A percentile compares a stretch with the other conserved stretches of the same genome.
phyloP scores from a whole-genome alignment of 64 coral and sea anemone species.

The Stylophora pistillata region DNA sequence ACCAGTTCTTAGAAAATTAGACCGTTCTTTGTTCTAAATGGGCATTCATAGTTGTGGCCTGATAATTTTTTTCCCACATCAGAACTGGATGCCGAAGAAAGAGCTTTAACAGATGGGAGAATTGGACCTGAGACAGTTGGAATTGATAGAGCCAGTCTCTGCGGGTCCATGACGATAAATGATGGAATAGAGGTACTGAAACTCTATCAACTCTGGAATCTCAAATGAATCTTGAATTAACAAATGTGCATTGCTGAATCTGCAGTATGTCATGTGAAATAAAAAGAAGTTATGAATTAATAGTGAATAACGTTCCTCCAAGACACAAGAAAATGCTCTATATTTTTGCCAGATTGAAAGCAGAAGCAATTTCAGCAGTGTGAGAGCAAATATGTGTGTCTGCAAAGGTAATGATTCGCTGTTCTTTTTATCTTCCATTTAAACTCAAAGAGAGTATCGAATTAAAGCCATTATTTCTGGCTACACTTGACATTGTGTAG shows the following conservation, averaged over 20 bases:
- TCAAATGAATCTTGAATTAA: background rate
- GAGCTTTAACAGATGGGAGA: conserved; percentile 91
- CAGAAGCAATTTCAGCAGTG: conserved; percentile 97
- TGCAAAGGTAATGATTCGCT: conserved; percentile 74
- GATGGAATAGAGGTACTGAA: conserved; percentile 77
- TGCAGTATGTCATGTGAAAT: background rate
- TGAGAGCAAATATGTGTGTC: conserved; percentile 91
- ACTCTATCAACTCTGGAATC: background rate
- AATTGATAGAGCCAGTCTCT: conserved; percentile 88
- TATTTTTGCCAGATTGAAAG: conserved; percentile 83
- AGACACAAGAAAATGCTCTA: background rate
- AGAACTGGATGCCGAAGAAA: conserved; percentile 79
- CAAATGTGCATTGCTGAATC: background rate
- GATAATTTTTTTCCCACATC: background rate
- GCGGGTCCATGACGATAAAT: conserved; percentile 91
- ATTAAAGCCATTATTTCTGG: too few relatives aligned
- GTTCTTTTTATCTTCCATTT: background rate
- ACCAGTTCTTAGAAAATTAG: too few relatives aligned
- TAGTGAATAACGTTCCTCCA: background rate
- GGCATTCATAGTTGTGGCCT: background rate
- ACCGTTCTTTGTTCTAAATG: too few relatives aligned
- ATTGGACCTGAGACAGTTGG: conserved; percentile 91
- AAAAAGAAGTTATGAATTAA: background rate
- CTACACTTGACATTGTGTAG: too few relatives aligned
- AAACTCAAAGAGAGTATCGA: too few relatives aligned